These are phyloP conservation scores for Gasteruption jaculator DNA, from an alignment of 2,888 invertebrate genomes.

Conservation along the genomic window DNA sequence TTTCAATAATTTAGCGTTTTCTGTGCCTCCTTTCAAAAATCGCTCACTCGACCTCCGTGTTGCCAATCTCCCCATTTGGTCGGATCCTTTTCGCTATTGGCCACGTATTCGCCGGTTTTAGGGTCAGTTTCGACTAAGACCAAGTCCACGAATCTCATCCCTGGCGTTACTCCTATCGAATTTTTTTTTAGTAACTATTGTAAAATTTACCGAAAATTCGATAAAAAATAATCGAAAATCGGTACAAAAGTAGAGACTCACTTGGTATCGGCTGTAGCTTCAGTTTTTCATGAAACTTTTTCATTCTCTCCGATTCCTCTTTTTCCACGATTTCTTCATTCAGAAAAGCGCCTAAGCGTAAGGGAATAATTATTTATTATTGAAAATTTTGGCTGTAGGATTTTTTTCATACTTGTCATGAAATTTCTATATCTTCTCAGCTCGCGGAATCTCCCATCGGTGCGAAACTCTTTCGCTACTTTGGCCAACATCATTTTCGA, in stretches of 20 bases:
- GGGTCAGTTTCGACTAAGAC: conserved; percentile 36
- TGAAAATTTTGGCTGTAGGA: too few relatives aligned
- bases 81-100: conserved; percentile 37
- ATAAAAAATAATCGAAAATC: background rate
- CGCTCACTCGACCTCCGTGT: conserved; percentile 38
- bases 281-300: conserved; percentile 37
- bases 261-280: conserved; percentile 32
- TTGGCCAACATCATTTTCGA: too few relatives aligned
- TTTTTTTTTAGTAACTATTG: background rate
- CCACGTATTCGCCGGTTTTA: conserved; percentile 32
- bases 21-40: conserved; percentile 35
- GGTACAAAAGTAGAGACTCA: too few relatives aligned
- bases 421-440: too few relatives aligned
- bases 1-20: too few relatives aligned
- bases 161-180: conserved; percentile 23
- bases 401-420: too few relatives aligned
- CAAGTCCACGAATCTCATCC: conserved; percentile 32
- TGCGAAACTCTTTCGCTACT: too few relatives aligned
- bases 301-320: conserved; percentile 36
- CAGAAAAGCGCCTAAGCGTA: too few relatives aligned
- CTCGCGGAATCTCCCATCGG: too few relatives aligned
- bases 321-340: too few relatives aligned
- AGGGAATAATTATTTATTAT: too few relatives aligned
- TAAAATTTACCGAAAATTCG: conserved; percentile 8
- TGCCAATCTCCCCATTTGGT: conserved; percentile 47